A percentile compares a stretch with the other conserved stretches of the same genome.
Conservation (phyloP, 2,113 vertebrate species). For the Mystacornis crossleyi region DNA sequence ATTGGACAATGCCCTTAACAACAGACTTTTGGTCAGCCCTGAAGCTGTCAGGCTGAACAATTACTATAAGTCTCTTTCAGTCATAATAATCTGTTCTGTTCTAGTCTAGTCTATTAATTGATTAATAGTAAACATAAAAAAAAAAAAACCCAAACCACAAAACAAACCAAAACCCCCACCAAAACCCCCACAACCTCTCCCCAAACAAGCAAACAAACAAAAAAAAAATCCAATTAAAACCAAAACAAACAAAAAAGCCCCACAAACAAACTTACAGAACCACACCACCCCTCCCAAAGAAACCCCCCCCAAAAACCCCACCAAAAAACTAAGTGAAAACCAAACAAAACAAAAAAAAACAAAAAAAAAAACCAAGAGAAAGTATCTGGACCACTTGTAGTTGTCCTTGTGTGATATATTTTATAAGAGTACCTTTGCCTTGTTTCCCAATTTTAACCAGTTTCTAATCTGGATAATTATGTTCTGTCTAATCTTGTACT, state of each 20-base stretch:
- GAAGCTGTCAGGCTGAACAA: accelerated
- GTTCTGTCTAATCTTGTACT: slow-evolving; percentile 31
- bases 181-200: neutral
- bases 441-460: slow-evolving; percentile 4
- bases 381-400: neutral
- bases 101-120: neutral
- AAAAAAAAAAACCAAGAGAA: neutral
- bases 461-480: slow-evolving; percentile 39
- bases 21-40: neutral
- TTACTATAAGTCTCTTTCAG: accelerated
- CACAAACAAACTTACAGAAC: neutral
- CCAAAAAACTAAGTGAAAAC: neutral
- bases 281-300: too few relatives aligned
- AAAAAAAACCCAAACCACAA: neutral
- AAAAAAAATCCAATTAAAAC: neutral
- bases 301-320: too few relatives aligned
- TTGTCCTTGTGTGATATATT: neutral
- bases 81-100: neutral
- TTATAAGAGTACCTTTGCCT: neutral
- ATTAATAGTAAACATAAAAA: neutral
- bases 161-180: too few relatives aligned
- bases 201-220: neutral
- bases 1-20: neutral
- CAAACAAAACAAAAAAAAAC: too few relatives aligned
- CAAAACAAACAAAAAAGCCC: neutral